Conservation (phyloP, 2,888 invertebrate species). For the Nematopogon swammerdamellus region DNA sequence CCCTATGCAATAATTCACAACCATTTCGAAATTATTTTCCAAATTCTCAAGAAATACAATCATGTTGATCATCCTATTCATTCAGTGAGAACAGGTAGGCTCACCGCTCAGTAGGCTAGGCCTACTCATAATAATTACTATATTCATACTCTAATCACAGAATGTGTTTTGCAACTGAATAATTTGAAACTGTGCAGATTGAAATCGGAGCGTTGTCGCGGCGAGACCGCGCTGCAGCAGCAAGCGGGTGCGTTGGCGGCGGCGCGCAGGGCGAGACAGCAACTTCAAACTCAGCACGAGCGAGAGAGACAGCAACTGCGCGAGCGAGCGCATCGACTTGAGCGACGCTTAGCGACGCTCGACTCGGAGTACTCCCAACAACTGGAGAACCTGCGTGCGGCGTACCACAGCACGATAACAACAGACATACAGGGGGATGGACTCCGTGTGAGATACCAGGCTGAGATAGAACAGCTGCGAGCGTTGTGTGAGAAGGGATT, state of each 20-base stretch:
- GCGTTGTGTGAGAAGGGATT: slow-evolving; percentile 88
- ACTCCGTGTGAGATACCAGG: slow-evolving; percentile 72
- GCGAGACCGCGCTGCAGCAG: slow-evolving; percentile 38
- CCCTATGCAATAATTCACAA: too few relatives aligned
- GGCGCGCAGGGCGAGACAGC: slow-evolving; percentile 41
- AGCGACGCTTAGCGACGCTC: slow-evolving; percentile 67
- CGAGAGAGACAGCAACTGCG: slow-evolving; percentile 59
- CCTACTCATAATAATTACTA: too few relatives aligned
- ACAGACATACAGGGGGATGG: slow-evolving; percentile 61
- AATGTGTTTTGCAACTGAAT: too few relatives aligned
- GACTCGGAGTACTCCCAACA: slow-evolving; percentile 84
- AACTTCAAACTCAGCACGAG: slow-evolving; percentile 45
- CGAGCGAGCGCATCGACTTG: slow-evolving; percentile 69
- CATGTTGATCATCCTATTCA: too few relatives aligned
- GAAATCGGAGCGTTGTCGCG: slow-evolving; percentile 35
- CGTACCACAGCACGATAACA: slow-evolving; percentile 65
- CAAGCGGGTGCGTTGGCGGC: slow-evolving; percentile 42
- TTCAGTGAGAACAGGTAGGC: too few relatives aligned
- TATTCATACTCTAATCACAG: too few relatives aligned
- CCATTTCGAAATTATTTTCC: too few relatives aligned
- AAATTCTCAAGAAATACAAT: too few relatives aligned
- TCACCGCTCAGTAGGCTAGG: too few relatives aligned
- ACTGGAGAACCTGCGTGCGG: slow-evolving; percentile 73
- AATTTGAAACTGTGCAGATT: slow-evolving; percentile 19
- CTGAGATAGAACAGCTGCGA: slow-evolving; percentile 83